phyloP scores from a whole-genome alignment of 92 coral and sea anemone genomes.

The Actinernus sp. region DNA sequence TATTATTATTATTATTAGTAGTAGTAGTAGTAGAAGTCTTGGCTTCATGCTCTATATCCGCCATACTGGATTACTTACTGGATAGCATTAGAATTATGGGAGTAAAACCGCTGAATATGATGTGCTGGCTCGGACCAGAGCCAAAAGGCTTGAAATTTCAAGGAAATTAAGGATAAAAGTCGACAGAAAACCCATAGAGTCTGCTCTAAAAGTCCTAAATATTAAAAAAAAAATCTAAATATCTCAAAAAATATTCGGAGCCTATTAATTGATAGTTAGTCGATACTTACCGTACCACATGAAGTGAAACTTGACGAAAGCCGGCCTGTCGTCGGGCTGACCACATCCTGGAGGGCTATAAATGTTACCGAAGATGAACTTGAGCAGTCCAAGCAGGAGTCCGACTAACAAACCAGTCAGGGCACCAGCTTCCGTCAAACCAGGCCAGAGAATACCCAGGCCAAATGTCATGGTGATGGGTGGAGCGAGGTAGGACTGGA shows the following conservation, averaged over 20 bases:
- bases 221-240: neutral
- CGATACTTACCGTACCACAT: conserved; percentile 90
- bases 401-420: conserved; percentile 80
- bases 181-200: neutral
- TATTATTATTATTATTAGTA: no score
- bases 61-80: no score
- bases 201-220: neutral
- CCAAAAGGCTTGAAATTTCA: no score
- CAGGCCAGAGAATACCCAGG: conserved; percentile 96
- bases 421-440: conserved; percentile 88
- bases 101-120: no score
- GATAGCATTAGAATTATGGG: no score
- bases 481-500: conserved; percentile 94
- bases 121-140: no score
- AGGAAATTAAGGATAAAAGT: no score
- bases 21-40: no score
- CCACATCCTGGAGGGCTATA: conserved; percentile 85
- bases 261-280: neutral
- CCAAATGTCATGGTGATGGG: conserved; percentile 91
- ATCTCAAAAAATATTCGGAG: no score
- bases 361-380: conserved; percentile 83
- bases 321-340: conserved; percentile 77
- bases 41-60: no score
- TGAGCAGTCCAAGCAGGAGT: conserved; percentile 75
- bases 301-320: conserved; percentile 90